Conservation (phyloP, 2,797 vertebrate species). For the Amniataba percoides region DNA sequence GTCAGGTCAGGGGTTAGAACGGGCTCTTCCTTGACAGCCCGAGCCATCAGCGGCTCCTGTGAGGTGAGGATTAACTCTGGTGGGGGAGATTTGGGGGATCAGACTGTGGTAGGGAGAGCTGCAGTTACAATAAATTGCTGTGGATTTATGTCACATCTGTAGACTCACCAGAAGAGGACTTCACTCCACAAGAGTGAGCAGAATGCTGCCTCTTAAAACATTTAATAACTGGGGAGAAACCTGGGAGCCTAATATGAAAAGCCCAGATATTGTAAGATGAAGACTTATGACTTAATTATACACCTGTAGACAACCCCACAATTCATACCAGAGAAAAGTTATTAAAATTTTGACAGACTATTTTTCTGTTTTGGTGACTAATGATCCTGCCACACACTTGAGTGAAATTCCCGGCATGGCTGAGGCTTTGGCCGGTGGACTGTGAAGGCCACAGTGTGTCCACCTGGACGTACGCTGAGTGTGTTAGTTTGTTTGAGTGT, state of each 20-base stretch:
- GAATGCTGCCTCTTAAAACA: conserved; percentile 24
- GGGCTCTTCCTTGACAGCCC: conserved; percentile 35
- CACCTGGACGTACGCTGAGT: conserved; percentile 12
- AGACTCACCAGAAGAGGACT: conserved; percentile 22
- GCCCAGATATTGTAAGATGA: conserved; percentile 12
- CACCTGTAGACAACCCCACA: conserved; percentile 38
- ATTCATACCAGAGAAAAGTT: conserved; percentile 51
- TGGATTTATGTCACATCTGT: conserved; percentile 50
- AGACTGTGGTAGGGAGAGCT: conserved; percentile 47
- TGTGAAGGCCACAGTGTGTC: conserved; percentile 68
- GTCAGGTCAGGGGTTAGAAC: conserved; percentile 49
- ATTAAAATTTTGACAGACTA: conserved; percentile 67
- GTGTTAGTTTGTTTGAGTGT: conserved; percentile 25
- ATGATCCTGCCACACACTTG: conserved; percentile 69
- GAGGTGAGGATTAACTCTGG: conserved; percentile 50
- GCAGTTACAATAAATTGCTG: conserved; percentile 49
- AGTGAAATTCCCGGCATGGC: conserved; percentile 78
- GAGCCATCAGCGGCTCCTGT: conserved; percentile 44
- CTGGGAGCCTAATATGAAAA: conserved; percentile 28
- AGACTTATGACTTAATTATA: conserved; percentile 56
- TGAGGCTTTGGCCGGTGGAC: conserved; percentile 72
- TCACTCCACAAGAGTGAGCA: conserved; percentile 9
- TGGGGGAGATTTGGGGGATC: conserved; percentile 51
- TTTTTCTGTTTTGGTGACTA: conserved; percentile 63
- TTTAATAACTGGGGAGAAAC: conserved; percentile 35